Percentiles rank a stretch among this genome's conserved stretches.
These are phyloP conservation scores for Drosophila sp. DNA, from an alignment of 1,140 invertebrate genomes.

Conservation along the genomic window DNA sequence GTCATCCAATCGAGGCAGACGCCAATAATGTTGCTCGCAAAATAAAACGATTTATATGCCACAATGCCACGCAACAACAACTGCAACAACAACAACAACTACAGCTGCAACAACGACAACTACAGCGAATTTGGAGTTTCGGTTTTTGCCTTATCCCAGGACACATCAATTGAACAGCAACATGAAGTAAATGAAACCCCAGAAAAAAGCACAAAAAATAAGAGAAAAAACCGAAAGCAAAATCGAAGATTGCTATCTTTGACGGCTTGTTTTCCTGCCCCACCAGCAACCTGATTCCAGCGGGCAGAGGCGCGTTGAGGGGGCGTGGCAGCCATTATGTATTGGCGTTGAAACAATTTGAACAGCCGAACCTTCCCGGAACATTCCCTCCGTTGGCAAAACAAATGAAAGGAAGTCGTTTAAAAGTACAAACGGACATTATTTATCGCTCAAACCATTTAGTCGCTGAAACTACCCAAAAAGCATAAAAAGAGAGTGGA, in stretches of 20 bases:
- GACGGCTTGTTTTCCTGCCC: slow-evolving; percentile 81
- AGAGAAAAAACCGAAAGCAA: slow-evolving; percentile 58
- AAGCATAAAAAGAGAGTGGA: slow-evolving; percentile 35
- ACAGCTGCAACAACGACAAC: slow-evolving; percentile 45
- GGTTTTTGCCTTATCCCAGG: slow-evolving; percentile 62
- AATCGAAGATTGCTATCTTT: slow-evolving; percentile 85
- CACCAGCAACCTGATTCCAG: slow-evolving; percentile 4
- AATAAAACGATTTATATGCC: slow-evolving; percentile 84
- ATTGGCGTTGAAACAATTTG: slow-evolving; percentile 85
- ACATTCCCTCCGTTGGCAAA: slow-evolving; percentile 44
- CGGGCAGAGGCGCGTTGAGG: not conserved
- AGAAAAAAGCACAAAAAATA: slow-evolving; percentile 40
- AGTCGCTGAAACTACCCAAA: slow-evolving; percentile 72
- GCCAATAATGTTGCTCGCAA: slow-evolving; percentile 71
- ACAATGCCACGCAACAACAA: slow-evolving; percentile 57
- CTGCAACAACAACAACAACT: slow-evolving; percentile 47
- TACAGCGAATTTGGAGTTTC: slow-evolving; percentile 50
- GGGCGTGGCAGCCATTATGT: slow-evolving; percentile 79
- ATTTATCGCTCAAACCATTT: slow-evolving; percentile 84
- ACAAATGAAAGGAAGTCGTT: slow-evolving; percentile 85
- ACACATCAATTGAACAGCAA: slow-evolving; percentile 76
- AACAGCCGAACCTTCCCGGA: slow-evolving; percentile 46
- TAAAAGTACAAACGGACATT: slow-evolving; percentile 85
- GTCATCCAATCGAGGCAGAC: slow-evolving; percentile 76
- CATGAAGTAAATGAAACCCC: slow-evolving; percentile 78